A percentile compares a stretch with the other conserved stretches of the same genome.
These are phyloP conservation scores for Gobio gobio DNA, from an alignment of 2,113 vertebrate species.

Conservation along the genomic window DNA sequence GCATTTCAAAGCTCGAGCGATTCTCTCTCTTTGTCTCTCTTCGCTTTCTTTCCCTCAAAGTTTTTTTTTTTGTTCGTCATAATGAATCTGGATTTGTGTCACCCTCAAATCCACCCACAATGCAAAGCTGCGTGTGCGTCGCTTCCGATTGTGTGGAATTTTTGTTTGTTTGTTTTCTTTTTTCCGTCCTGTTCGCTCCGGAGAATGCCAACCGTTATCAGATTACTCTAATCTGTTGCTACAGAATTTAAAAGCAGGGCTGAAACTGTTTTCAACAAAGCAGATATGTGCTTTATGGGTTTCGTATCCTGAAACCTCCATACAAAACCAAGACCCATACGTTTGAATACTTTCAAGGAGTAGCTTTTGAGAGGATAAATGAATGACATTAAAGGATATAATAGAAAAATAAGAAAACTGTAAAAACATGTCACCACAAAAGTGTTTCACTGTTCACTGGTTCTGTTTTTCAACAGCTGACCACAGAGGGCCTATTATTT, in stretches of 20 bases:
- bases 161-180: conserved; percentile 60
- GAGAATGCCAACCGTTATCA: conserved; percentile 55
- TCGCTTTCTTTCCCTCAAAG: conserved; percentile 54
- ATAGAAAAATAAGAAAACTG: neutral
- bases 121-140: conserved; percentile 53
- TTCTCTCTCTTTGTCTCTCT: conserved; percentile 66
- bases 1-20: conserved; percentile 74
- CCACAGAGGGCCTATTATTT: conserved; percentile 31
- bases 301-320: neutral
- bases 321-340: neutral
- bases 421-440: neutral
- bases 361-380: neutral
- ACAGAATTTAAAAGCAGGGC: conserved; percentile 53
- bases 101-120: conserved; percentile 59
- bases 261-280: conserved; percentile 38
- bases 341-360: neutral
- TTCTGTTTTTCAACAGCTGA: conserved; percentile 19
- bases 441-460: neutral
- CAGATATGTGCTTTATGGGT: conserved; percentile 32
- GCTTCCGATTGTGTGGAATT: conserved; percentile 59
- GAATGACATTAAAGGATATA: neutral
- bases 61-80: conserved; percentile 53
- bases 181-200: conserved; percentile 56
- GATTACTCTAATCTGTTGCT: conserved; percentile 58
- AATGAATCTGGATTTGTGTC: conserved; percentile 76